Evolutionary conservation across 1,140 invertebrate species (phyloP), one percentile per base, ranked within the genome.

Genomic region (Tyrophagus putrescentiae): DNA sequence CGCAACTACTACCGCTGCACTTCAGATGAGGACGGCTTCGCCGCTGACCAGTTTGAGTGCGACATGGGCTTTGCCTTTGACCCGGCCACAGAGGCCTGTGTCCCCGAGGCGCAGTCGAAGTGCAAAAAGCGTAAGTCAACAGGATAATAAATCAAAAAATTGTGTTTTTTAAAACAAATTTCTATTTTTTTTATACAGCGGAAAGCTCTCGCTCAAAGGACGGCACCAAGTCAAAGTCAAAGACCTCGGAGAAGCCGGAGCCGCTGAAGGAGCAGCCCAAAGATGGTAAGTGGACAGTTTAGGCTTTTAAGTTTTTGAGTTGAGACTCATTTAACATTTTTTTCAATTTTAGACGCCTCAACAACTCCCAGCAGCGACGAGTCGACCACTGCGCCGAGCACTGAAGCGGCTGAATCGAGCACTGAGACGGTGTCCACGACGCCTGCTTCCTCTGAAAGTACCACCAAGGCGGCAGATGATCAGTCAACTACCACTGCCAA

Each of bases 11-110:
- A 59, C n/a, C 3, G 39, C 32, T 59, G 57, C 34, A 41, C 33
- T 11, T 7, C 36, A 21, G 25, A 9, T 16, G 57, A 59, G 21
- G 29, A 39, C 9, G 57, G 57, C 16, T 59, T 59, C 25, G 29
- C 33, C 50, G 57, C 57, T 32, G 57, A 59, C 36, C 27, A 33
- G 25, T 59, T 44, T 31, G 57, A 59, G 27, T 59, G 57, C 27
- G 57, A 59, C 25, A 45, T 42, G 34, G 57, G 57, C 3, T 18
- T 16, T 18, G 57, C 39, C 18, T 59, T 59, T 27, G 57, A 59
- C 32, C 16, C 28, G 16, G 13, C 4, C 11, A 44, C 2, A 1
- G 25, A 31, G 11, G 27, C 18, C 18, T 59, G 57, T 59, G 25
- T 29, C 21, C 36, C 36, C 3, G 57, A 59, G 21, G 16, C 21